phyloP scores from a whole-genome alignment of 2,888 invertebrate genomes.

The Xiphydria camelus region DNA sequence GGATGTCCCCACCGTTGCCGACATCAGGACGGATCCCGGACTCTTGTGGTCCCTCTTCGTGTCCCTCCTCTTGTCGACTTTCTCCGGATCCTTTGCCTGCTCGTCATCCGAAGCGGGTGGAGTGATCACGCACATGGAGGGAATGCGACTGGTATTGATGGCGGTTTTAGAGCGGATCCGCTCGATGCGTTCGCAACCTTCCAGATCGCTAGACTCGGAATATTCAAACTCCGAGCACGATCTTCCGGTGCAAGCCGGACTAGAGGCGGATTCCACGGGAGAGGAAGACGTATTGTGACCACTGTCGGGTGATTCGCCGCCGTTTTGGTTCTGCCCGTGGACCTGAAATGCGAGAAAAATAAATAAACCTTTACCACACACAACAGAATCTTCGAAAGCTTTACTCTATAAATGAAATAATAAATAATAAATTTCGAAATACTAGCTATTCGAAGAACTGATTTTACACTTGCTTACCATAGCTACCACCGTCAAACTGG shows the following conservation, averaged over 20 bases:
- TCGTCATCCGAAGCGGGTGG: constrained; percentile 88
- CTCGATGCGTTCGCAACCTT: constrained; percentile 86
- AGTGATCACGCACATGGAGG: constrained; percentile 90
- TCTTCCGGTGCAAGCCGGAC: constrained; percentile 70
- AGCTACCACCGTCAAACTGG: constrained; percentile 62
- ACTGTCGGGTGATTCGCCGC: constrained; percentile 78
- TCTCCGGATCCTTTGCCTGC: constrained; percentile 60
- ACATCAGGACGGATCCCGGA: constrained; percentile 48
- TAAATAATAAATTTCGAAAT: constrained; percentile 1
- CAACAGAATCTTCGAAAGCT: not conserved
- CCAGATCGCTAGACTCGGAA: constrained; percentile 84
- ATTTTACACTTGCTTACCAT: constrained; percentile 38
- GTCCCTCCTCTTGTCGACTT: constrained; percentile 34
- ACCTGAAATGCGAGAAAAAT: constrained; percentile 38
- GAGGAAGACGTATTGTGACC: constrained; percentile 82
- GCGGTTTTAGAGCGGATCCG: constrained; percentile 84
- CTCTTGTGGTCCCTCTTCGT: constrained; percentile 26
- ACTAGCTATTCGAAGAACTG: not conserved
- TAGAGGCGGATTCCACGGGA: constrained; percentile 75
- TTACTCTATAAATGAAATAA: not conserved
- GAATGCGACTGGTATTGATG: constrained; percentile 84
- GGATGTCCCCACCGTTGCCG: constrained; percentile 53
- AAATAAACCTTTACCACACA: constrained; percentile 1
- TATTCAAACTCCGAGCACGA: constrained; percentile 80
- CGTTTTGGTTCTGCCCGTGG: constrained; percentile 59